Conservation (phyloP, 1,140 invertebrate genomes). For the Spodoptera litura region DNA sequence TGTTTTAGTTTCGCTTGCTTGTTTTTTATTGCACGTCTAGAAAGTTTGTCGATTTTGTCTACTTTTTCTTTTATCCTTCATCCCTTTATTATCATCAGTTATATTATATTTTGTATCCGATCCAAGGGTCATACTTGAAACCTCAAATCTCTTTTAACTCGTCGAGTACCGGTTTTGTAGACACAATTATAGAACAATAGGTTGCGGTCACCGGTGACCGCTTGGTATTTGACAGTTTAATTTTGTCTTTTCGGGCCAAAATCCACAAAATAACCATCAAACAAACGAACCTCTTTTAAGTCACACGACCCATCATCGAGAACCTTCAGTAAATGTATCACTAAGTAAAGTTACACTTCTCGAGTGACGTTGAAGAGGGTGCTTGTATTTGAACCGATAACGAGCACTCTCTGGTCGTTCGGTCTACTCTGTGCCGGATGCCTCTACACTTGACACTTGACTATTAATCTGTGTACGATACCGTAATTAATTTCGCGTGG, state of each 20-base stretch:
- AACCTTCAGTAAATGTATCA: conserved; percentile 24
- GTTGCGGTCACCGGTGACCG: no score
- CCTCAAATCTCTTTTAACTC: background rate
- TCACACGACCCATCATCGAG: background rate
- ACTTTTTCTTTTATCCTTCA: no score
- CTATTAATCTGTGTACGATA: conserved; percentile 39
- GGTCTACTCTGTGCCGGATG: background rate
- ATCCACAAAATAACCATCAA: background rate
- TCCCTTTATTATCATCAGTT: no score
- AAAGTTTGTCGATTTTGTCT: background rate
- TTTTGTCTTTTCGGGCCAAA: background rate
- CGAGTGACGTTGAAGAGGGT: conserved; percentile 46
- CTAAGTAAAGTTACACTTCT: conserved; percentile 34
- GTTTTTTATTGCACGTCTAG: no score
- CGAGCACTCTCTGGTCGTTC: conserved; percentile 39
- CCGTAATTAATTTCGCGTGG: conserved; percentile 3
- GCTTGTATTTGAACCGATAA: conserved; percentile 45
- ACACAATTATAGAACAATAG: no score
- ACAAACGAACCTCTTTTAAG: background rate
- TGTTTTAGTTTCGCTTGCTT: no score
- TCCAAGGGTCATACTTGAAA: no score
- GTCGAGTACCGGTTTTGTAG: no score
- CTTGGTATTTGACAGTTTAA: no score
- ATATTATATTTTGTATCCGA: no score
- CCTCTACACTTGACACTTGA: conserved; percentile 30